These are phyloP conservation scores for Australoheros facetus DNA, from an alignment of 2,797 vertebrate genomes.

Conservation along the genomic window DNA sequence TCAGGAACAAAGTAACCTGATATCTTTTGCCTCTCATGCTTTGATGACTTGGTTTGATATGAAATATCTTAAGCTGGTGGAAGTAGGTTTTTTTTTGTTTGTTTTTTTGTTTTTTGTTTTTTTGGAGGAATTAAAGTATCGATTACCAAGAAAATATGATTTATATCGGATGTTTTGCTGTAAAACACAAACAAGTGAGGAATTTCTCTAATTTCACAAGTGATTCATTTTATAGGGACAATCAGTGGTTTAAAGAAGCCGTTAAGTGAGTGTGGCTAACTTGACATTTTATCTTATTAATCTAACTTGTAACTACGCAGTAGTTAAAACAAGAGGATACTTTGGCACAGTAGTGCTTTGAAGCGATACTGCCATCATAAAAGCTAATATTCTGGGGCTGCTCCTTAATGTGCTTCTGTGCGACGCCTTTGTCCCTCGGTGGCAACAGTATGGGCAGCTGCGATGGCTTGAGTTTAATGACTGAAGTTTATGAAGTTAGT, in stretches of 20 bases:
- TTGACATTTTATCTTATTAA: neutral
- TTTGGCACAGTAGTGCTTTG: too few species aligned
- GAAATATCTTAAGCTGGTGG: neutral
- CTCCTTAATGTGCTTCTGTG: neutral
- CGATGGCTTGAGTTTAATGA: too few species aligned
- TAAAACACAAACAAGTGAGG: neutral
- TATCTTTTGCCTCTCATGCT: neutral
- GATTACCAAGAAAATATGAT: neutral
- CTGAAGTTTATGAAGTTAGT: neutral
- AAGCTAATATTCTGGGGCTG: neutral
- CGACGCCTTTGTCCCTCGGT: neutral
- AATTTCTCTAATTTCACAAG: neutral
- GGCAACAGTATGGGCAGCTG: neutral
- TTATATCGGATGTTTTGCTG: neutral
- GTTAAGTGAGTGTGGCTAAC: neutral
- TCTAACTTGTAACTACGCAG: neutral
- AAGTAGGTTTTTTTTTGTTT: too few species aligned
- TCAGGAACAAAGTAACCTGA: neutral
- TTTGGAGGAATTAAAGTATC: neutral
- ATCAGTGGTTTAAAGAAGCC: neutral
- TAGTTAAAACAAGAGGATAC: neutral
- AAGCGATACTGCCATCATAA: neutral
- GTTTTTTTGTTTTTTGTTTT: too few species aligned
- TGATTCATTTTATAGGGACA: neutral
- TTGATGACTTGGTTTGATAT: neutral